phyloP scores from a whole-genome alignment of 2,113 vertebrate genomes.

The Menidia beryllina region DNA sequence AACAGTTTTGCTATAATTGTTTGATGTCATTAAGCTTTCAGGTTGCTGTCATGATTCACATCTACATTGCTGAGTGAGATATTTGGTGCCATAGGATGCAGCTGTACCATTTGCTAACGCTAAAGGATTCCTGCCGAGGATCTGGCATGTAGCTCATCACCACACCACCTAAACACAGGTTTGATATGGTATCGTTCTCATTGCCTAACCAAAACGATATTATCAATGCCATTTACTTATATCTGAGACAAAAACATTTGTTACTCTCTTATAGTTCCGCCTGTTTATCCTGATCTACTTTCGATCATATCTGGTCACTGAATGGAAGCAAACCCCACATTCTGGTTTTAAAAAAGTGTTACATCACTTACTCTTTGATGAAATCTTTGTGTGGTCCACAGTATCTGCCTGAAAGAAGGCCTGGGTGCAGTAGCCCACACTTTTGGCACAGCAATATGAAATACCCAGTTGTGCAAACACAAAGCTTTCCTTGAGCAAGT shows the following conservation, averaged over 20 bases:
- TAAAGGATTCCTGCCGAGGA: slow-evolving; percentile 11
- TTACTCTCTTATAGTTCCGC: neutral
- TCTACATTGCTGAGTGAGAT: slow-evolving; percentile 49
- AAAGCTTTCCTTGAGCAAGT: slow-evolving; percentile 17
- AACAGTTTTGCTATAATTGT: slow-evolving; percentile 46
- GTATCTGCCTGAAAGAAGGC: slow-evolving; percentile 16
- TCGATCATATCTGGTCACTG: slow-evolving; percentile 2
- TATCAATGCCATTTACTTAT: neutral
- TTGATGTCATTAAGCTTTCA: slow-evolving; percentile 39
- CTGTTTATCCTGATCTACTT: neutral
- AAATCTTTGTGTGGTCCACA: slow-evolving; percentile 23
- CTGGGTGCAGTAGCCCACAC: slow-evolving; percentile 37
- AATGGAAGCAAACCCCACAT: neutral
- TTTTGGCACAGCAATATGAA: slow-evolving; percentile 24
- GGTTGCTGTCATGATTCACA: slow-evolving; percentile 47
- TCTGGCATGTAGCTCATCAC: slow-evolving; percentile 20
- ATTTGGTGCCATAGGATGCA: slow-evolving; percentile 37
- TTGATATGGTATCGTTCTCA: neutral
- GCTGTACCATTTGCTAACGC: slow-evolving; percentile 49
- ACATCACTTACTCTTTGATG: slow-evolving; percentile 19
- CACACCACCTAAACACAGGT: slow-evolving; percentile 39
- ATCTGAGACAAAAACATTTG: slow-evolving; percentile 5
- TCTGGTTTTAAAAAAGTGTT: slow-evolving; percentile 10
- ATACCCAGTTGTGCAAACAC: slow-evolving; percentile 23
- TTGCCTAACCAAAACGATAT: too few relatives aligned